Evolutionary conservation across 2,888 invertebrate species (phyloP).

Genomic region (Spodoptera picta): DNA sequence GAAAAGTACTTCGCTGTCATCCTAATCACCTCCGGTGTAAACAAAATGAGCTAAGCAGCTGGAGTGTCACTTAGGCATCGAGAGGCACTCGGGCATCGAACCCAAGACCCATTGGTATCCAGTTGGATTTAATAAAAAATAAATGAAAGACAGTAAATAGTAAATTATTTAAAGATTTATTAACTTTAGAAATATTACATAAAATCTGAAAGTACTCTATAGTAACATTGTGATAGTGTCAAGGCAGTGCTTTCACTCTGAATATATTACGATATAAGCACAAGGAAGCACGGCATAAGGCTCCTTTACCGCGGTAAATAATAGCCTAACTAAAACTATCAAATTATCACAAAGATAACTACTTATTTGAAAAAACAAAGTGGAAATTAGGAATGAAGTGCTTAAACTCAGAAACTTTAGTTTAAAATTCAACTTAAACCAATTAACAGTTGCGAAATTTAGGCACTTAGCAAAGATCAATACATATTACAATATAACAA

Average conservation of each 20-base stretch:
- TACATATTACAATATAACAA: neutral
- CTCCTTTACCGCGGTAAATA: conserved; percentile 79
- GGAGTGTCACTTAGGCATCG: no score
- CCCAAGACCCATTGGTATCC: no score
- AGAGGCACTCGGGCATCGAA: no score
- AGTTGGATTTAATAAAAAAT: no score
- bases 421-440: conserved; percentile 49
- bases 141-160: no score
- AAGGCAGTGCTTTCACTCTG: conserved; percentile 79
- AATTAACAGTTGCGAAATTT: conserved; percentile 1
- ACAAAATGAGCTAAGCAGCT: no score
- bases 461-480: conserved; percentile 9
- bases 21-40: no score
- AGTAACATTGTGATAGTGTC: conserved; percentile 19
- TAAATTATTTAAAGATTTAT: conserved; percentile 13
- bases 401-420: conserved; percentile 7
- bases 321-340: conserved; percentile 52
- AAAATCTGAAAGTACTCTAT: conserved; percentile 8
- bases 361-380: neutral
- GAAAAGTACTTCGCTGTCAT: no score
- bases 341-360: neutral
- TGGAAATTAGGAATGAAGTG: conserved; percentile 19
- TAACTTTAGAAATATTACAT: conserved; percentile 36
- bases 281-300: conserved; percentile 78
- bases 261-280: conserved; percentile 82